Conservation (phyloP, 1,140 invertebrate species). For the Ditylenchus dipsaci region DNA sequence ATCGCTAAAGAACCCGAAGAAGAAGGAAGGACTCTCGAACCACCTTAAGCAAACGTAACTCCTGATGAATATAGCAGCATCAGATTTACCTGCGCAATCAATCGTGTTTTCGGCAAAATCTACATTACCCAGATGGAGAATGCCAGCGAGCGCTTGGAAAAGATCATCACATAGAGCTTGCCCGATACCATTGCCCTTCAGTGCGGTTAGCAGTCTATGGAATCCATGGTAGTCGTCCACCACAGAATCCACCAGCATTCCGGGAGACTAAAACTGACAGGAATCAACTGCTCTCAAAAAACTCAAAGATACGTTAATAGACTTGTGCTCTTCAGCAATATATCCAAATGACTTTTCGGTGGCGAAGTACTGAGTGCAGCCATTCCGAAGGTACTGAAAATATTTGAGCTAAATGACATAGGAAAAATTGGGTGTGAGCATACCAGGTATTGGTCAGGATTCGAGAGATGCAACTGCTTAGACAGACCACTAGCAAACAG, state of each 20-base stretch:
- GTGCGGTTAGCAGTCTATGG: slow-evolving; percentile 11
- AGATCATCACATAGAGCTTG: slow-evolving; percentile 6
- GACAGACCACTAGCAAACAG: slow-evolving; percentile 69
- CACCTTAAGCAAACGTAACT: slow-evolving; percentile 64
- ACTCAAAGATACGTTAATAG: neutral
- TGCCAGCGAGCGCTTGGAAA: slow-evolving; percentile 23
- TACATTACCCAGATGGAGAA: slow-evolving; percentile 36
- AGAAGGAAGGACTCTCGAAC: slow-evolving; percentile 68
- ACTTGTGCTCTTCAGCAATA: neutral
- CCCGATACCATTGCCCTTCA: slow-evolving; percentile 19
- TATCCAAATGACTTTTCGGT: slow-evolving; percentile 59
- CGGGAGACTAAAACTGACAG: slow-evolving; percentile 60
- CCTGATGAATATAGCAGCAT: slow-evolving; percentile 23
- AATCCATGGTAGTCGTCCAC: slow-evolving; percentile 32
- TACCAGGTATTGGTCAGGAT: neutral
- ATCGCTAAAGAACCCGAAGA: slow-evolving; percentile 70
- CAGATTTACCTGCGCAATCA: slow-evolving; percentile 44
- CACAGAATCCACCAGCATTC: slow-evolving; percentile 16
- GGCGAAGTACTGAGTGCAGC: slow-evolving; percentile 87
- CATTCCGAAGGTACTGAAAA: slow-evolving; percentile 75
- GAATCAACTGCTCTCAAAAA: neutral
- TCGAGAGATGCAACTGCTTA: neutral
- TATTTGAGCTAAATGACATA: neutral
- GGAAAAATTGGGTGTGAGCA: neutral
- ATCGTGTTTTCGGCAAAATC: slow-evolving; percentile 24